Conservation (phyloP, 2,797 vertebrate species). For the Artibeus jamaicensis region DNA sequence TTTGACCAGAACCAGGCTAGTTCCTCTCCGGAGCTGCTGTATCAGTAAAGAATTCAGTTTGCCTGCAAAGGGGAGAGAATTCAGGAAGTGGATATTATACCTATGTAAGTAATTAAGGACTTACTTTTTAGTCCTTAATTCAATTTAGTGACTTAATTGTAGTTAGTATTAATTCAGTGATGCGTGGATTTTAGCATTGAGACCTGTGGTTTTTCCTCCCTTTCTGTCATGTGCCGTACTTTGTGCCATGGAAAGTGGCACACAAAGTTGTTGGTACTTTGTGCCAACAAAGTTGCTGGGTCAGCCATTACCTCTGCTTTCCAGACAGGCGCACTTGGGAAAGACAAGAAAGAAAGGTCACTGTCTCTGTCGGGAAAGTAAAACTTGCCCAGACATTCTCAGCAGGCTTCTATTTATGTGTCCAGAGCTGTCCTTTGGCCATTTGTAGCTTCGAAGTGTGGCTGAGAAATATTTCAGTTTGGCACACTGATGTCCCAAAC, state of each 20-base stretch:
- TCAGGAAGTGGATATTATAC: neutral
- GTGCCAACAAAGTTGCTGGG: too few species aligned
- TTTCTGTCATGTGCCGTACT: neutral
- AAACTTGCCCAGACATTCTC: neutral
- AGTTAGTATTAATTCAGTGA: neutral
- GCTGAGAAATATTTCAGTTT: neutral
- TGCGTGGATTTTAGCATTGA: neutral
- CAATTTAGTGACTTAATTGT: too few species aligned
- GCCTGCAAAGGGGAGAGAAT: neutral
- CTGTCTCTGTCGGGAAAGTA: neutral
- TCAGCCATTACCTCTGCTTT: neutral
- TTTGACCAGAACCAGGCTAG: neutral
- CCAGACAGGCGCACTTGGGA: neutral
- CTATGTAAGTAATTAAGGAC: neutral
- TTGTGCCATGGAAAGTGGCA: too few species aligned
- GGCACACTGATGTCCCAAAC: neutral
- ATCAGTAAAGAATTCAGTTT: neutral
- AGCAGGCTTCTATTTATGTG: neutral
- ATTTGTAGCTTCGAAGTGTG: neutral
- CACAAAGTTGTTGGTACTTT: too few species aligned
- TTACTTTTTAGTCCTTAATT: neutral
- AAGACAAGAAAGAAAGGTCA: neutral
- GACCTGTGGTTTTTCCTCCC: neutral
- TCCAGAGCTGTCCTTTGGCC: neutral
- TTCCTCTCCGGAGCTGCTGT: neutral